phyloP scores from a whole-genome alignment of 2,888 invertebrate species.

The Rhamphomyia laevipes region DNA sequence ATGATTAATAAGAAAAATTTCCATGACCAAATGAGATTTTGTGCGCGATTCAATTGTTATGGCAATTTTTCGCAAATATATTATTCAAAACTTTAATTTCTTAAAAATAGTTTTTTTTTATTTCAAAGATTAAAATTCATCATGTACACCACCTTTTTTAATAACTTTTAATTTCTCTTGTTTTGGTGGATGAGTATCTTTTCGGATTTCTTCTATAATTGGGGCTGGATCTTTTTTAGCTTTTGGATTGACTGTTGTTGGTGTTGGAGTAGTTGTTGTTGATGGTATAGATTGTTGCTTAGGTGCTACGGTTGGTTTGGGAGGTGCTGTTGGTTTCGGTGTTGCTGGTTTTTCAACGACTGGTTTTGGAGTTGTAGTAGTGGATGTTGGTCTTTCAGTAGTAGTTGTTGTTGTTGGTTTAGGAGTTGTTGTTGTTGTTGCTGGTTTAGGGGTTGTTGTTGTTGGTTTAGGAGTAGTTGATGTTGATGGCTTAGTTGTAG shows the following conservation, averaged over 20 bases:
- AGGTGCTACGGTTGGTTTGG: conserved; percentile 15
- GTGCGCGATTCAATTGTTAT: too few relatives aligned
- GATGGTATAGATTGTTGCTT: conserved; percentile 15
- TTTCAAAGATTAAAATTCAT: conserved; percentile 24
- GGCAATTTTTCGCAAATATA: too few relatives aligned
- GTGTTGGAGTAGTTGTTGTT: conserved; percentile 17
- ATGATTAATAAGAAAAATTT: too few relatives aligned
- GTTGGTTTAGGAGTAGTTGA: conserved; percentile 19
- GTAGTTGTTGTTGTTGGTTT: conserved; percentile 15
- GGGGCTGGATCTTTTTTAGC: conserved; percentile 33
- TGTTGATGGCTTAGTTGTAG: conserved; percentile 20
- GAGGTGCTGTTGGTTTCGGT: conserved; percentile 16
- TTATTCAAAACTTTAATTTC: too few relatives aligned
- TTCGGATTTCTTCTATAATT: conserved; percentile 43
- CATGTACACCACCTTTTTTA: conserved; percentile 41
- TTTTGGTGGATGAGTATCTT: conserved; percentile 43
- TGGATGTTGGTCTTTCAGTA: conserved; percentile 14
- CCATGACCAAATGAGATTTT: too few relatives aligned
- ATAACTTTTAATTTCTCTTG: conserved; percentile 48
- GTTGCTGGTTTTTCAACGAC: conserved; percentile 9
- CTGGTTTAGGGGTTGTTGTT: conserved; percentile 16
- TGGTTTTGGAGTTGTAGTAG: conserved; percentile 9
- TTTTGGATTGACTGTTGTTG: conserved; percentile 24
- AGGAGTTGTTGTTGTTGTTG: conserved; percentile 12
- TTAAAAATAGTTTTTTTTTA: too few relatives aligned